Percentiles rank a stretch among this genome's conserved stretches.
Evolutionary conservation across 2,113 vertebrate species (phyloP).

Genomic region (Bagarius yarrelli): DNA sequence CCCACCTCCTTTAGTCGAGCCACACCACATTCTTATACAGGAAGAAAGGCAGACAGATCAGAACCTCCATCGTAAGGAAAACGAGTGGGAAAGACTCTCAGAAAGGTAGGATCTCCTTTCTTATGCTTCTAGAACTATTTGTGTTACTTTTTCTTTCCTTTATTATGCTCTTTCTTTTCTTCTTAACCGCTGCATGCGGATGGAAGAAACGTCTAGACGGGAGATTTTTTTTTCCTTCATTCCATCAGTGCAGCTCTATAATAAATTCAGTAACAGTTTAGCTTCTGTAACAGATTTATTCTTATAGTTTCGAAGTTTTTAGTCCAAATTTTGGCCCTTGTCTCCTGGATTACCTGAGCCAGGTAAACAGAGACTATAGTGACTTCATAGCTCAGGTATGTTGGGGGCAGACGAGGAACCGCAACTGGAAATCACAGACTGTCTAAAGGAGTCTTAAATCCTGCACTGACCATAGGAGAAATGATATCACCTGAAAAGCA

Average conservation of each 20-base stretch:
- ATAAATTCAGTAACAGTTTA: not conserved
- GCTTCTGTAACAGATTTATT: not conserved
- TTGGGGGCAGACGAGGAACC: not conserved
- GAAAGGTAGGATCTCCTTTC: constrained; percentile 41
- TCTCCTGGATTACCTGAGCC: not conserved
- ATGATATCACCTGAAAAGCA: constrained; percentile 2
- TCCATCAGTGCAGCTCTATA: not conserved
- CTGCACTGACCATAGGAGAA: not conserved
- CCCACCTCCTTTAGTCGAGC: constrained; percentile 44
- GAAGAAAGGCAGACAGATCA: constrained; percentile 40
- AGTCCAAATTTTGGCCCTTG: not conserved
- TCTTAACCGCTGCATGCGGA: constrained; percentile 1
- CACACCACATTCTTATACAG: constrained; percentile 47
- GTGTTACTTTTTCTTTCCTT: not conserved
- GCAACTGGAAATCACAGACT: not conserved
- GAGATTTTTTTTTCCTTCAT: not conserved
- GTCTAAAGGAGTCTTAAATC: not conserved
- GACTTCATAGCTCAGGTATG: constrained; percentile 8
- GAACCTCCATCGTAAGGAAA: constrained; percentile 30
- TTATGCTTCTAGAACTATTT: not conserved
- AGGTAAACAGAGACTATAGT: constrained; percentile 4
- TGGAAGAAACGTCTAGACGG: constrained; percentile 22
- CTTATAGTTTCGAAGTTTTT: not conserved
- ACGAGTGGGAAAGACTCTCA: constrained; percentile 9
- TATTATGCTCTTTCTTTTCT: not conserved